These are phyloP conservation scores for Mycalesis mineus DNA, from an alignment of 2,888 invertebrate species.

Conservation along the genomic window DNA sequence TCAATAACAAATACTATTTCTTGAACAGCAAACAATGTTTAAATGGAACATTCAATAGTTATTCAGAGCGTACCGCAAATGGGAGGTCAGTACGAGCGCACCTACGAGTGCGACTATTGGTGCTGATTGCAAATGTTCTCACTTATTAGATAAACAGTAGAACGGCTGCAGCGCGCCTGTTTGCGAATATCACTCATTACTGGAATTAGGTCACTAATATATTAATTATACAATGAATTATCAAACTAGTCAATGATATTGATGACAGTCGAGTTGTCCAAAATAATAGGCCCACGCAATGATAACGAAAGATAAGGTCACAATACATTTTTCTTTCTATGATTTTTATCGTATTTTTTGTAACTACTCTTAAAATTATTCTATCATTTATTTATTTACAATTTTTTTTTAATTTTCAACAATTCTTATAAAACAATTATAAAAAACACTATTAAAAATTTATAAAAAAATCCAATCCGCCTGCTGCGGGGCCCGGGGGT, in stretches of 20 bases:
- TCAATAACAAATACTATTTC: conserved; percentile 5
- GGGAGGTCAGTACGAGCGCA: conserved; percentile 25
- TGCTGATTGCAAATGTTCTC: conserved; percentile 61
- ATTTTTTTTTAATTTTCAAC: too few species aligned
- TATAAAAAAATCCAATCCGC: too few species aligned
- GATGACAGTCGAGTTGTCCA: too few species aligned
- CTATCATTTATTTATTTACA: too few species aligned
- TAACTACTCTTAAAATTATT: too few species aligned
- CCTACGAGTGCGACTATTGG: conserved; percentile 33
- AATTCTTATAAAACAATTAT: too few species aligned
- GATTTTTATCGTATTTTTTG: too few species aligned
- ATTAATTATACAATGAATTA: conserved; percentile 27
- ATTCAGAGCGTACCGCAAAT: conserved; percentile 20
- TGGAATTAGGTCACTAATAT: conserved; percentile 57
- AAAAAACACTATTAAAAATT: too few species aligned
- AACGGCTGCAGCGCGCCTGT: conserved; percentile 53
- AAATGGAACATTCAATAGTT: conserved; percentile 20
- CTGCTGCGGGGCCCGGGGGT: too few species aligned
- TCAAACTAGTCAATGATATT: not conserved
- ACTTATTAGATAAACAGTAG: conserved; percentile 55
- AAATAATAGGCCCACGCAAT: too few species aligned
- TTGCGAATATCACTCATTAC: conserved; percentile 68
- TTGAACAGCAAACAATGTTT: conserved; percentile 21
- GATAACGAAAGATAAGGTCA: too few species aligned
- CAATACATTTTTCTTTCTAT: too few species aligned